These are phyloP conservation scores for Drosophila cracens DNA, from an alignment of 2,888 invertebrate genomes.

Conservation along the genomic window DNA sequence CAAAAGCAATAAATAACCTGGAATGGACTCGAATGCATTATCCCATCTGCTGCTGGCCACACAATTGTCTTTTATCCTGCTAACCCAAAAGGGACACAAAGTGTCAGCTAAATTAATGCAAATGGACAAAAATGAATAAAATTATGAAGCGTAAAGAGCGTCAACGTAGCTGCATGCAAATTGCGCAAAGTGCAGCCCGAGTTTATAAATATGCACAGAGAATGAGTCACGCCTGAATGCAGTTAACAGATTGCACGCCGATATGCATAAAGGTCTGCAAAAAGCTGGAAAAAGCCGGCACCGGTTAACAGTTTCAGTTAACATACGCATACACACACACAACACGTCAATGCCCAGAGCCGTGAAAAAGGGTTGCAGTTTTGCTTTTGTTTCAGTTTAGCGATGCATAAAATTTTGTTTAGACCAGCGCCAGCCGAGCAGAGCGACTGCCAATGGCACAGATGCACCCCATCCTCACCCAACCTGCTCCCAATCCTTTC, in stretches of 20 bases:
- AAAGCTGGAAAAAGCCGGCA: slow-evolving; percentile 32
- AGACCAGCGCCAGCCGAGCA: slow-evolving; percentile 64
- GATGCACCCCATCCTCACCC: slow-evolving; percentile 22
- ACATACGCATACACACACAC: slow-evolving; percentile 3
- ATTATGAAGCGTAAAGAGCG: slow-evolving; percentile 61
- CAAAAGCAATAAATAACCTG: slow-evolving; percentile 52
- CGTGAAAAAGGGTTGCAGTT: slow-evolving; percentile 57
- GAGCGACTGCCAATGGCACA: slow-evolving; percentile 45
- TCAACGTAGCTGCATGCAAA: slow-evolving; percentile 45
- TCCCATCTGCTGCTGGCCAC: slow-evolving; percentile 22
- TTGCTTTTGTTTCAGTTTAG: slow-evolving; percentile 59
- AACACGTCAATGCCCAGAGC: slow-evolving; percentile 24
- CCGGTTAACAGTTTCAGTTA: slow-evolving; percentile 51
- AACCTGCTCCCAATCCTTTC: slow-evolving; percentile 1
- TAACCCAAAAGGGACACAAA: slow-evolving; percentile 31
- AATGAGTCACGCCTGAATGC: slow-evolving; percentile 63
- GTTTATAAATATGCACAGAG: slow-evolving; percentile 17
- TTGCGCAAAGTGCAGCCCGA: slow-evolving; percentile 41
- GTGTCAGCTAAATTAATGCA: slow-evolving; percentile 46
- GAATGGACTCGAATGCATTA: slow-evolving; percentile 17
- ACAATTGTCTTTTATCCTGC: neutral
- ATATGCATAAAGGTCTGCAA: slow-evolving; percentile 43
- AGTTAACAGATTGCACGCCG: slow-evolving; percentile 67
- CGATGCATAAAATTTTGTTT: slow-evolving; percentile 73
- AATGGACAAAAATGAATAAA: slow-evolving; percentile 37